Evolutionary conservation across 2,797 vertebrate genomes (phyloP), one percentile per base, ranked within the genome.

Genomic region (Arremon brunneinucha): DNA sequence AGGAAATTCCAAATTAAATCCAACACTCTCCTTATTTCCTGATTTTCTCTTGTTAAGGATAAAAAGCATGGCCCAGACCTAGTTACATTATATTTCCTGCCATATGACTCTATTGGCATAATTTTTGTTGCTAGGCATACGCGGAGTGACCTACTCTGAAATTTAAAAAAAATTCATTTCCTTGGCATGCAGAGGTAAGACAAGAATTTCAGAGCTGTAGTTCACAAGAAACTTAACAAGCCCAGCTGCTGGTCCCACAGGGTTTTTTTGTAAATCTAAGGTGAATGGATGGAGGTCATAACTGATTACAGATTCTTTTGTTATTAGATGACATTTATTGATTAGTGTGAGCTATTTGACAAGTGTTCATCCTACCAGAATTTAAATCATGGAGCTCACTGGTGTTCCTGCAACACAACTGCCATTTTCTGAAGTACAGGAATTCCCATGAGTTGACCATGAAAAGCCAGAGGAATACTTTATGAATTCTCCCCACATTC

Each of bases 1-100:
- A 94, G 84, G 84, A 94, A 95, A 91, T 96, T 95, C 89, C 78
- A 93, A 94, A 96, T 92, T 88, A 90, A 93, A 95, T 94, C 90
- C 68, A 78, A 93, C 91, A 80, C 76, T 94, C 79, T 83, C 37
- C 76, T 86, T 96, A 91, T 94, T 95, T 95, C 96, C 93, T 96
- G 79, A 92, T 95, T 95, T 96, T 94, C 87, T 95, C 89, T 89
- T 91, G 81, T 94, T 80, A 89, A 96, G 63, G 60, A 90, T 87
- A 90, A 97, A 95, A 91, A 86, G 34, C 71, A 80, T 50, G 81
- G 67, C 39, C 75, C 79, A 53, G 75, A 94, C 70, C 91, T 94
- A 76, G 89, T 85, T 96, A 95, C 72, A 30, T 89, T 93, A 6
- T 63, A 71, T 90, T 95, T 96, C 93, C 95, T 96, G 70, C 67